Evolutionary conservation across 1,140 invertebrate genomes (phyloP).

Genomic region (Hyposmocoma kahamanoa): DNA sequence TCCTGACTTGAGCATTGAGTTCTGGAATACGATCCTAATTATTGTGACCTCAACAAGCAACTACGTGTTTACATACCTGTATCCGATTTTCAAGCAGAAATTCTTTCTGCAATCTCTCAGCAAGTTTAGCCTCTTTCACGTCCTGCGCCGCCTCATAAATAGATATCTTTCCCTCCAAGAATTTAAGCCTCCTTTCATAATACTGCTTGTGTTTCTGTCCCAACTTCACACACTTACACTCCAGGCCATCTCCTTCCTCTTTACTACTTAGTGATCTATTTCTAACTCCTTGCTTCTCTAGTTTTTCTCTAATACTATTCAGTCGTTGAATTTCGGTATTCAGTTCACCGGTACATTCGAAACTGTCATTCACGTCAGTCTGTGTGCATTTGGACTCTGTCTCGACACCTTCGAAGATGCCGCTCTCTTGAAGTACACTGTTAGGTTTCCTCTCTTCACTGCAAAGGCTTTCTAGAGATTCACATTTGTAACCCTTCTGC

Average conservation of each 20-base stretch:
- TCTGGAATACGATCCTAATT: no score
- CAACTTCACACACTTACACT: constrained; percentile 64
- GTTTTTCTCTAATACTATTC: constrained; percentile 73
- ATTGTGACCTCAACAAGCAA: no score
- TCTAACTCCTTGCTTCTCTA: constrained; percentile 70
- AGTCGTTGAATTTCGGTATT: constrained; percentile 75
- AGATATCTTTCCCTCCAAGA: constrained; percentile 75
- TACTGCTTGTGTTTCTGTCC: constrained; percentile 74
- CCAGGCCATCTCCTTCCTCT: constrained; percentile 49
- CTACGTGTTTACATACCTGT: constrained; percentile 38
- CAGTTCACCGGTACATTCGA: constrained; percentile 63
- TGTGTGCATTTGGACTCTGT: constrained; percentile 70
- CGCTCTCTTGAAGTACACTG: constrained; percentile 76
- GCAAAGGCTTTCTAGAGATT: constrained; percentile 54
- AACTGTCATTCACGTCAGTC: constrained; percentile 70
- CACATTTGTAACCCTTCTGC: constrained; percentile 61
- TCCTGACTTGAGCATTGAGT: no score
- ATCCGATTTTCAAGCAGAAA: constrained; percentile 72
- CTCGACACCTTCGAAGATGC: constrained; percentile 77
- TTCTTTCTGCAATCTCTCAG: constrained; percentile 75
- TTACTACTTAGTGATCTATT: constrained; percentile 65
- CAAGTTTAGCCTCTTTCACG: constrained; percentile 73
- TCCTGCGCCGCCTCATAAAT: constrained; percentile 77
- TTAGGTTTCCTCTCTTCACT: constrained; percentile 55
- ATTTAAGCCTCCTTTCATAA: constrained; percentile 75